Evolutionary conservation across 2,113 vertebrate species (phyloP).

Genomic region (Cheilinus undulatus): DNA sequence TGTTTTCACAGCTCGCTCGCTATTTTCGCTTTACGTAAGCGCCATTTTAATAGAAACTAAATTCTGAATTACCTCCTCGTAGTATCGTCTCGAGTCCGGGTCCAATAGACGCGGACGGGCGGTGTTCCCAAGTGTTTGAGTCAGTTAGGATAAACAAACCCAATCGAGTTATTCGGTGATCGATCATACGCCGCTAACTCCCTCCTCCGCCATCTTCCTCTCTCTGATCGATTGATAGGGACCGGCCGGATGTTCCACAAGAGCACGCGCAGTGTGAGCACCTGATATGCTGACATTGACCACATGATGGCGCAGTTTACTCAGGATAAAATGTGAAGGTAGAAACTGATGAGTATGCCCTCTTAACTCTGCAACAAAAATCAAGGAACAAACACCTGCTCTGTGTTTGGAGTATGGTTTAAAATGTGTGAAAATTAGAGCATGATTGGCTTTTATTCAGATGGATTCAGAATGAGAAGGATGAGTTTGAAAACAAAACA

Average conservation of each 20-base stretch:
- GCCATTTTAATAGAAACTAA: slow-evolving; percentile 40
- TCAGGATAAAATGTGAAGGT: no score
- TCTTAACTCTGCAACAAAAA: no score
- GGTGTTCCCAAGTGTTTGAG: slow-evolving; percentile 22
- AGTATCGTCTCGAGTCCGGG: not conserved
- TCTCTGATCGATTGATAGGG: slow-evolving; percentile 89
- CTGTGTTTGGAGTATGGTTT: no score
- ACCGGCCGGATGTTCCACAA: slow-evolving; percentile 66
- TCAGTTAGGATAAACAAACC: slow-evolving; percentile 49
- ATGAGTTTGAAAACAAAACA: no score
- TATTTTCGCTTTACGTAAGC: not conserved
- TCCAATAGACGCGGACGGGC: not conserved
- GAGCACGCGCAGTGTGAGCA: slow-evolving; percentile 63
- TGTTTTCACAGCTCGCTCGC: slow-evolving; percentile 37
- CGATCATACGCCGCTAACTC: slow-evolving; percentile 75
- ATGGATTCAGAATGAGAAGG: no score
- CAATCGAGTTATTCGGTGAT: slow-evolving; percentile 87
- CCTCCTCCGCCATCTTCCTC: slow-evolving; percentile 83
- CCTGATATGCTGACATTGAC: not conserved
- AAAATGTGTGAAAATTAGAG: no score
- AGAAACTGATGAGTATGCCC: no score
- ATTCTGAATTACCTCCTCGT: slow-evolving; percentile 53
- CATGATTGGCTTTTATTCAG: no score
- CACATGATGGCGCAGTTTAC: slow-evolving; percentile 45
- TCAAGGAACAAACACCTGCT: no score